These are phyloP conservation scores for Diadegma fenestrale DNA, from an alignment of 2,888 invertebrate genomes.

Conservation along the genomic window DNA sequence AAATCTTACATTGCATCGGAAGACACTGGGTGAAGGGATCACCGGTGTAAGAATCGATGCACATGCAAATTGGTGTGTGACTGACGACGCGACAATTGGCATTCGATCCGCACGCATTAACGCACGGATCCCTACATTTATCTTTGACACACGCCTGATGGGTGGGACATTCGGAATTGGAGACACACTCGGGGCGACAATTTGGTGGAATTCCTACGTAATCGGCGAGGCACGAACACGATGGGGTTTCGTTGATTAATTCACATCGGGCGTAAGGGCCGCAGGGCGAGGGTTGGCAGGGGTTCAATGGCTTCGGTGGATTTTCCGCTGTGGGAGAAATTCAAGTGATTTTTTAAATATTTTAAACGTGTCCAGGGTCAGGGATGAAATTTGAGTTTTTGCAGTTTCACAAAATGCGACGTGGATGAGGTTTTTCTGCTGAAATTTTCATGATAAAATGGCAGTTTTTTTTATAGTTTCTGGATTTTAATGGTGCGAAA, in stretches of 20 bases:
- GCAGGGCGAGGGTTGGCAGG: constrained; percentile 83
- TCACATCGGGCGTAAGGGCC: constrained; percentile 89
- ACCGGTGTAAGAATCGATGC: constrained; percentile 86
- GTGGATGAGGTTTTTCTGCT: neutral
- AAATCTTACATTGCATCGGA: constrained; percentile 86
- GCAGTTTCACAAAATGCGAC: no score
- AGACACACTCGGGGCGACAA: constrained; percentile 92
- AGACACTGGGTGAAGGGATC: constrained; percentile 88
- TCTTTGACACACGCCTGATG: constrained; percentile 91
- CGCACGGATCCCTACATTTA: constrained; percentile 92
- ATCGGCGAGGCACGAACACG: constrained; percentile 88
- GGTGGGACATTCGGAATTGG: constrained; percentile 91
- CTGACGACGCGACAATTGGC: constrained; percentile 91
- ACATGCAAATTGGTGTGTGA: constrained; percentile 91
- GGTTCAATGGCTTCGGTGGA: constrained; percentile 69
- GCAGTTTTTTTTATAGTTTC: neutral
- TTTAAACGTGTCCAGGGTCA: neutral
- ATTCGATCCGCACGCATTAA: constrained; percentile 90
- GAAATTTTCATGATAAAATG: neutral
- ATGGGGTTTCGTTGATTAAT: constrained; percentile 87
- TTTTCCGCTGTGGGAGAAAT: constrained; percentile 60
- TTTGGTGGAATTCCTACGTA: constrained; percentile 91
- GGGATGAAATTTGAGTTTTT: neutral
- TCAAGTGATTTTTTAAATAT: neutral
- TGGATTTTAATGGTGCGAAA: neutral